phyloP scores from a whole-genome alignment of 2,888 invertebrate species.

The Lutraria lutraria region DNA sequence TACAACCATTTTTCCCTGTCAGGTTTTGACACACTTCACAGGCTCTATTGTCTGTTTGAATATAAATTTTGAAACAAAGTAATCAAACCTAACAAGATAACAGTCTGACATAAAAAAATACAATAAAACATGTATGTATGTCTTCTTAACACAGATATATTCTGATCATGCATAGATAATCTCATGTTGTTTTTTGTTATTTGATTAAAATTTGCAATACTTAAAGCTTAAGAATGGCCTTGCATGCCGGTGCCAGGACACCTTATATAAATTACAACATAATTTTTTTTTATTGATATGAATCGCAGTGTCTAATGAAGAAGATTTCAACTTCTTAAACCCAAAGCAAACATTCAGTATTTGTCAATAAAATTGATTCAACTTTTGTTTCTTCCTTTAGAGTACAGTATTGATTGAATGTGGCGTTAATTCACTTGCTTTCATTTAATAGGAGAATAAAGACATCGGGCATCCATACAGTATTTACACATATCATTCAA shows the following conservation, averaged over 20 bases:
- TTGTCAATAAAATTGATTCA: not conserved
- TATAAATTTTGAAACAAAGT: slow-evolving; percentile 11
- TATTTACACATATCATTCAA: not conserved
- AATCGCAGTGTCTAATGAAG: not conserved
- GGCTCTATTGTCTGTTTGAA: slow-evolving; percentile 39
- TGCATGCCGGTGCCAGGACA: not conserved
- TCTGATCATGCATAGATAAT: slow-evolving; percentile 9
- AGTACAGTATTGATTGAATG: not conserved
- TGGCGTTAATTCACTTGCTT: not conserved
- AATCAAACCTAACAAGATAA: not conserved
- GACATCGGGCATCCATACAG: not conserved
- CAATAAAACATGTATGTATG: slow-evolving; percentile 1
- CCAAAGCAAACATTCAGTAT: not conserved
- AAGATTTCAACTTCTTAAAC: not conserved
- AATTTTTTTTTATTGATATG: not conserved
- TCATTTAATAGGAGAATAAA: not conserved
- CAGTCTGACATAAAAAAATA: slow-evolving; percentile 8
- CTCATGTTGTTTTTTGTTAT: not conserved
- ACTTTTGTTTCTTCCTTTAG: not conserved
- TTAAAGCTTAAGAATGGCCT: not conserved
- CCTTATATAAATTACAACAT: not conserved
- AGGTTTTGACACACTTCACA: slow-evolving; percentile 48
- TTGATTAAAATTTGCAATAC: not conserved
- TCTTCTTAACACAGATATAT: slow-evolving; percentile 1
- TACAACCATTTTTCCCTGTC: slow-evolving; percentile 51